Conservation (phyloP, 2,888 invertebrate genomes). For the Lepidocyrtinus sp. region DNA sequence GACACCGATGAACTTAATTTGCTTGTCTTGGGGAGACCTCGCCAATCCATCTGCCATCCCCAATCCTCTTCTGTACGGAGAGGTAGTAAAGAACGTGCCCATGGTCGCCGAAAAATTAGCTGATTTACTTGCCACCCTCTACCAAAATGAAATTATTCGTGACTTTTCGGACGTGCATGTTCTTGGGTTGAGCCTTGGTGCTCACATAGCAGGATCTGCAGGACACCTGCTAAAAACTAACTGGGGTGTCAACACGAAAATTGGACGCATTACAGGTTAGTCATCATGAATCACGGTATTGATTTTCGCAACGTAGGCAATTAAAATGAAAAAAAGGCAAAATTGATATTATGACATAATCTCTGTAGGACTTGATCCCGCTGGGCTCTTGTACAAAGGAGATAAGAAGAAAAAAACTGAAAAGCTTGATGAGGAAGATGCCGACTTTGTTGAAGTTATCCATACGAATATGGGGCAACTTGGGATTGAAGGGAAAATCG, state of each 20-base stretch:
- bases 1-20: conserved; percentile 59
- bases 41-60: conserved; percentile 60
- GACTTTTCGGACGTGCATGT: conserved; percentile 59
- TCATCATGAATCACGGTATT: neutral
- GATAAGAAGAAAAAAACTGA: conserved; percentile 45
- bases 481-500: conserved; percentile 50
- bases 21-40: conserved; percentile 60
- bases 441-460: conserved; percentile 63
- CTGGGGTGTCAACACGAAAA: conserved; percentile 55
- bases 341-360: neutral
- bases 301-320: neutral
- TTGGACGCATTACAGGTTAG: conserved; percentile 62
- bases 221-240: conserved; percentile 53
- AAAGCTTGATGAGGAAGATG: conserved; percentile 59
- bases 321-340: neutral
- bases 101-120: conserved; percentile 61
- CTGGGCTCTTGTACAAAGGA: conserved; percentile 55
- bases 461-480: conserved; percentile 65
- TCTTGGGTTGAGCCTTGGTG: conserved; percentile 56
- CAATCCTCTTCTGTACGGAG: conserved; percentile 58
- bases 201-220: conserved; percentile 59
- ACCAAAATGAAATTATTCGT: conserved; percentile 52
- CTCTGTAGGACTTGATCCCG: conserved; percentile 61
- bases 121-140: conserved; percentile 55
- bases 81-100: conserved; percentile 56